A percentile compares a stretch with the other conserved stretches of the same genome.
Evolutionary conservation across 92 coral and sea anemone genomes (phyloP).

Genomic region (Zoanthus sociatus): DNA sequence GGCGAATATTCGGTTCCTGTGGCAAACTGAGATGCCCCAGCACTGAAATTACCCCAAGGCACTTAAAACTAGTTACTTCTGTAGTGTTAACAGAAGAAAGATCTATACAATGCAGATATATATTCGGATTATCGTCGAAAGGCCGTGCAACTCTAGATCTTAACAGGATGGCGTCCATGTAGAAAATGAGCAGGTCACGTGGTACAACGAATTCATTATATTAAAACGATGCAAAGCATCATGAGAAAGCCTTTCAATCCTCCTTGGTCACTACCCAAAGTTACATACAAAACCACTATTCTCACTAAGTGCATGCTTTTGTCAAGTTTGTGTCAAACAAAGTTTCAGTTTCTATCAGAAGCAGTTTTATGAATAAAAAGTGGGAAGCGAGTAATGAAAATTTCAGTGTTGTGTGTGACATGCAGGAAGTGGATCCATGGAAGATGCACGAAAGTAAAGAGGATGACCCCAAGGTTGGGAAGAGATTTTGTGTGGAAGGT

Average conservation of each 20-base stretch:
- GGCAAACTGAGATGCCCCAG: slow-evolving; percentile 57
- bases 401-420: too few relatives aligned
- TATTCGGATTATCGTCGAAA: background rate
- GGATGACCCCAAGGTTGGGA: too few relatives aligned
- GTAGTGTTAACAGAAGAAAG: slow-evolving; percentile 22
- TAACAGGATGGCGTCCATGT: slow-evolving; percentile 16
- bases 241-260: slow-evolving; percentile 17
- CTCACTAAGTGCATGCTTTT: too few relatives aligned
- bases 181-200: slow-evolving; percentile 15
- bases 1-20: slow-evolving; percentile 18
- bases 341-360: too few relatives aligned
- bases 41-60: slow-evolving; percentile 42
- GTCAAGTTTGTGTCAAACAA: too few relatives aligned
- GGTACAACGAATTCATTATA: background rate
- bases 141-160: slow-evolving; percentile 10
- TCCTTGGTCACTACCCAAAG: background rate
- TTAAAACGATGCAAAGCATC: background rate
- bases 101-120: slow-evolving; percentile 23
- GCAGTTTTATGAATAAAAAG: too few relatives aligned
- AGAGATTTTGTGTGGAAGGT: too few relatives aligned
- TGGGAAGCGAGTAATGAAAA: too few relatives aligned
- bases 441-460: too few relatives aligned
- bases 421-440: too few relatives aligned
- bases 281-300: too few relatives aligned
- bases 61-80: slow-evolving; percentile 43